Percentiles rank a stretch among this genome's conserved stretches.
Evolutionary conservation across 2,113 vertebrate species (phyloP).

Genomic region (Elgaria multicarinata): DNA sequence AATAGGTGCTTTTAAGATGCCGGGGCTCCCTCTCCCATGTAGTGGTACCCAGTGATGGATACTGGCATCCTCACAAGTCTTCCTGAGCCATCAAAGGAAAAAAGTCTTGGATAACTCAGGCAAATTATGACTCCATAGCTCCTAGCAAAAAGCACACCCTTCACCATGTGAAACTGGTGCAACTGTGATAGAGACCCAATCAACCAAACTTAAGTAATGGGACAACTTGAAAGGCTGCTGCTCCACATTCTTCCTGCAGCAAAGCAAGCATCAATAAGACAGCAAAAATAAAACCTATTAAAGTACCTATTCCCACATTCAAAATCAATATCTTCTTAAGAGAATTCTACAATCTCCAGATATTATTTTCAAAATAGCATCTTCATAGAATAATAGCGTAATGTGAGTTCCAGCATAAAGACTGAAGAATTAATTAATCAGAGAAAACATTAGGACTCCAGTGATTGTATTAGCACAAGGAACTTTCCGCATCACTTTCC

Average conservation of each 20-base stretch:
- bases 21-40: too few relatives aligned
- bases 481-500: neutral
- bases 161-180: neutral
- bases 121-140: neutral
- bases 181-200: neutral
- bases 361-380: neutral
- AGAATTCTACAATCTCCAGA: neutral
- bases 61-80: too few relatives aligned
- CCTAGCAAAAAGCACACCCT: neutral
- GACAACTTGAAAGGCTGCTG: neutral
- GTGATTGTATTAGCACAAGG: neutral
- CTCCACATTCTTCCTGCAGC: neutral
- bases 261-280: neutral
- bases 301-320: neutral
- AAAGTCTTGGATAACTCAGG: neutral
- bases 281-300: neutral
- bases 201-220: neutral
- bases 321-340: conserved; percentile 15
- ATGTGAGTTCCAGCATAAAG: neutral
- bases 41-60: too few relatives aligned
- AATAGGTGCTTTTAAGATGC: too few relatives aligned
- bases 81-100: neutral
- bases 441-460: neutral
- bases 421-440: neutral
- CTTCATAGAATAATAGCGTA: neutral